Conservation (phyloP, 1,140 invertebrate genomes). For the Lysiphlebus fabarum region DNA sequence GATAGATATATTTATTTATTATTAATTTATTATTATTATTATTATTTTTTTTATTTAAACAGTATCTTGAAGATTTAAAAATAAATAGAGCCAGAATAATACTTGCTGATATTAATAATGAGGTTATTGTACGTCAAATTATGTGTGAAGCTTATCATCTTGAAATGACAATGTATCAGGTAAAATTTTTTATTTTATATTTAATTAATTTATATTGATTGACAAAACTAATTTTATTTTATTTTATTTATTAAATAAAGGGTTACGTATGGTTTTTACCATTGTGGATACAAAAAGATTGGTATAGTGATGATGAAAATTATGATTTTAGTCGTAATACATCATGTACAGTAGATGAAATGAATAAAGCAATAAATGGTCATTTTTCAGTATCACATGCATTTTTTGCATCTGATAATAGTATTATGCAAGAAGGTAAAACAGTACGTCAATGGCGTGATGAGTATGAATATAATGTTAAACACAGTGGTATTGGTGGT, state of each 20-base stretch:
- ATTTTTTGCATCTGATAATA: conserved; percentile 62
- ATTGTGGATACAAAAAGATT: conserved; percentile 65
- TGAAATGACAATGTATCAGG: conserved; percentile 59
- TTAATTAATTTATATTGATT: no score
- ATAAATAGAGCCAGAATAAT: conserved; percentile 68
- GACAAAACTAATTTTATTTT: no score
- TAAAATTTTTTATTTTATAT: conserved; percentile 28
- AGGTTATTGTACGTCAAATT: conserved; percentile 60
- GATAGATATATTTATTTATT: no score
- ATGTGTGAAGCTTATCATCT: conserved; percentile 75
- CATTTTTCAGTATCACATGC: conserved; percentile 71
- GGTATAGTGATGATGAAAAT: conserved; percentile 63
- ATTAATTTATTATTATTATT: conserved; percentile 30
- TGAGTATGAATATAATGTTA: conserved; percentile 48
- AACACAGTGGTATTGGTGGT: conserved; percentile 32
- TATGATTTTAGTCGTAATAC: conserved; percentile 57
- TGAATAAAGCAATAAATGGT: conserved; percentile 72
- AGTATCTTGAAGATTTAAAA: conserved; percentile 72
- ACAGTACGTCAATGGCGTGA: conserved; percentile 61
- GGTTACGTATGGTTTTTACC: conserved; percentile 85
- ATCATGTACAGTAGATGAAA: conserved; percentile 63
- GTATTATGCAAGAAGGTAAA: conserved; percentile 65
- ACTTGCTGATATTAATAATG: conserved; percentile 75
- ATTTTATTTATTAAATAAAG: conserved; percentile 39
- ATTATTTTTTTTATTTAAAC: conserved; percentile 37